Base-by-base conservation (phyloP, 1,140 invertebrate genomes). In the Mylabris phalerata region DNA sequence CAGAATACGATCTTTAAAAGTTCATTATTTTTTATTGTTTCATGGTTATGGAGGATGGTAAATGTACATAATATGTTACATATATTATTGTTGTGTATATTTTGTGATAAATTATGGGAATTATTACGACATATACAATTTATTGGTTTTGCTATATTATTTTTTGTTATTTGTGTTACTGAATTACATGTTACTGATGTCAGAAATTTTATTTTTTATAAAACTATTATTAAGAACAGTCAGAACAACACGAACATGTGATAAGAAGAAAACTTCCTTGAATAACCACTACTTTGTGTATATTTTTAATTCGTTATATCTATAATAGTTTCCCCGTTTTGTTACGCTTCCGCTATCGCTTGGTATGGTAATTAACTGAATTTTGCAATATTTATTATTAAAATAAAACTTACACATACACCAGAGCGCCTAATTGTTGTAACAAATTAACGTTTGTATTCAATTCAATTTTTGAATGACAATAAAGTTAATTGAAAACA, bases 11-110 rank as follows among this genome's bases (percentile, higher is more conserved):
- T 78, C 11, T 84, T 84, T 58, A 79, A 75, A 62, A 86, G 85
- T 2, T 78, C 80, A 0, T 80, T 83, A 26, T 91, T 91, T 64
- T 90, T 88, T 75, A 73, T 82, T 4, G 78, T 91, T 0, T 81
- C 87, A 0, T 85, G 82, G 69, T 68, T 87, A 43, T 93, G 90
- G 90, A 80, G 88, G 57, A 73, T 91, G 0, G 78, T 88, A 1
- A 91, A 92, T 70, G 86, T 88, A 0, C 90, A 92, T 68, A 86
- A 87, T 27, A 77, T 90, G 55, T 73, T 89, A 11, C 88, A 93
- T 72, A 80, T 85, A 55, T 69, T 92, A 9, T 78, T 91, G 4
- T 71, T 92, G 26, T 82, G 87, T 25, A 84, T 93, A 57, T 90
- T 91, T 72, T 82, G 89, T 67, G 89, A 92, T 79, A 87, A 86